phyloP scores from a whole-genome alignment of 2,797 vertebrate genomes.

The Sebastes oblongus region DNA sequence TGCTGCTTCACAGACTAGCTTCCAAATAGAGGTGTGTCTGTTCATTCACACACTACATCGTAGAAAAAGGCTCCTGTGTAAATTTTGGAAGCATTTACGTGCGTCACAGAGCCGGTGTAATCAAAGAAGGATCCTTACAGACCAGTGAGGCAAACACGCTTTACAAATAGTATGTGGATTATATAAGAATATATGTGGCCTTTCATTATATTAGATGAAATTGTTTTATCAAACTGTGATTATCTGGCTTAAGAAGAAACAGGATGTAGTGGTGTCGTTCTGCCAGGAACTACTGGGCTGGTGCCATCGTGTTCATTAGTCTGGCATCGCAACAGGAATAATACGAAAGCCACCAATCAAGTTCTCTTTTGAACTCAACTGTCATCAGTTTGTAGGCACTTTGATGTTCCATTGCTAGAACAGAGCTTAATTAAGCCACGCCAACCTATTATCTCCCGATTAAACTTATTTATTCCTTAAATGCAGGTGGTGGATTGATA shows the following conservation, averaged over 20 bases:
- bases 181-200: not conserved
- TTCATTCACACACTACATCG: constrained; percentile 27
- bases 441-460: not conserved
- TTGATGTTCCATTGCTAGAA: not conserved
- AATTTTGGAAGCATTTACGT: constrained; percentile 13
- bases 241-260: not conserved
- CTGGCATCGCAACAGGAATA: not conserved
- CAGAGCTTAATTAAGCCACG: not conserved
- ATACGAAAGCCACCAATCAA: not conserved
- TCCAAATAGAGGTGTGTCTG: constrained; percentile 57
- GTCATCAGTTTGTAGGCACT: not conserved
- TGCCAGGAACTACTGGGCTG: not conserved
- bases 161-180: constrained; percentile 2
- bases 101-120: constrained; percentile 29
- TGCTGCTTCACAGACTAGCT: not conserved
- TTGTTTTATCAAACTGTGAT: not conserved
- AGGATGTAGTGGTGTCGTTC: not conserved
- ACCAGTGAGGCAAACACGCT: constrained; percentile 25
- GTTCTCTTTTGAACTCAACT: not conserved
- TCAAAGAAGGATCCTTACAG: not conserved
- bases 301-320: not conserved
- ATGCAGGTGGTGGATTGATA: not conserved
- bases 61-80: constrained; percentile 50
- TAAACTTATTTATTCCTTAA: not conserved
- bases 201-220: not conserved